Conservation (phyloP, 2,113 vertebrate species). For the Saccopteryx bilineata region DNA sequence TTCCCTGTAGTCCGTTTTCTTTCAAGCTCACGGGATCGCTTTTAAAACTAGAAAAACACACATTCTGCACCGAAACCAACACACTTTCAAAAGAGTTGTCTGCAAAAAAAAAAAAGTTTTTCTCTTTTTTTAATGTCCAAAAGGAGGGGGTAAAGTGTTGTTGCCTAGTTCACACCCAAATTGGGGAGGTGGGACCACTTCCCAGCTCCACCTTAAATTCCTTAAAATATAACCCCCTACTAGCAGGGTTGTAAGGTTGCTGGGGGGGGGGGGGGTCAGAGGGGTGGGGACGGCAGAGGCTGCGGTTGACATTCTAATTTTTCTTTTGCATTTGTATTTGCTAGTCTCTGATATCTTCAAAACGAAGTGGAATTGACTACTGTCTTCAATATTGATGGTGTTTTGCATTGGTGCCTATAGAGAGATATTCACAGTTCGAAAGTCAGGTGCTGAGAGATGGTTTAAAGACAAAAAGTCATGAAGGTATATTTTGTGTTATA, state of each 20-base stretch:
- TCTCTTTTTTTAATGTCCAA: conserved; percentile 48
- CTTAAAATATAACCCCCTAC: not conserved
- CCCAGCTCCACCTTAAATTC: conserved; percentile 2
- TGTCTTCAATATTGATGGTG: conserved; percentile 81
- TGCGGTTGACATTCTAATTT: conserved; percentile 79
- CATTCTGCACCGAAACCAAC: conserved; percentile 18
- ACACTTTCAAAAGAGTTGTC: conserved; percentile 36
- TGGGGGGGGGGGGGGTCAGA: not conserved
- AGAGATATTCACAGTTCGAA: conserved; percentile 55
- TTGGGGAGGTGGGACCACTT: conserved; percentile 85
- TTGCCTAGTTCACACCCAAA: conserved; percentile 71
- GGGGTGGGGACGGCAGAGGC: not conserved
- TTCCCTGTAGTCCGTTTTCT: conserved; percentile 88
- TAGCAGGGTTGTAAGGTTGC: not conserved
- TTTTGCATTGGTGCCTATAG: conserved; percentile 82
- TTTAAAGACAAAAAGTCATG: conserved; percentile 89
- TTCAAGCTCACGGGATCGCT: conserved; percentile 86
- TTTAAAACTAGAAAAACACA: conserved; percentile 72
- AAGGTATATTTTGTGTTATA: conserved; percentile 95
- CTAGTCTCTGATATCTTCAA: conserved; percentile 64
- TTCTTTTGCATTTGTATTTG: conserved; percentile 82
- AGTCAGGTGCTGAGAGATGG: conserved; percentile 80
- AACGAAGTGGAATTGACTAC: conserved; percentile 80
- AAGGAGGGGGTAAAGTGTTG: not conserved
- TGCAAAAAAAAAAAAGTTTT: conserved; percentile 16